Evolutionary conservation across 2,113 vertebrate genomes (phyloP).

Genomic region (Nycticryphes semicollaris): DNA sequence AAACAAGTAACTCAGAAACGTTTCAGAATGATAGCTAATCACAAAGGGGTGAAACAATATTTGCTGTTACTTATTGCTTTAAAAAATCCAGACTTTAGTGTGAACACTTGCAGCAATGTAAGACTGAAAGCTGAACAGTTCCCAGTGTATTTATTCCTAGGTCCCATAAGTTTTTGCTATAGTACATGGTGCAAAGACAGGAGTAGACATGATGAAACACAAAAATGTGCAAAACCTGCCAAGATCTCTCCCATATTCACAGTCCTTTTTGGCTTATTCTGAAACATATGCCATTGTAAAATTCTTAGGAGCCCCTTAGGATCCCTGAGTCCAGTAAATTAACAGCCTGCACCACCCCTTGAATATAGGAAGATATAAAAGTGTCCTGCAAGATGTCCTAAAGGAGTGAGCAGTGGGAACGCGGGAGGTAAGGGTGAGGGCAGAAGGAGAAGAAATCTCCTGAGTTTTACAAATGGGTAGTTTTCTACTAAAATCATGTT

Average conservation of each 20-base stretch:
- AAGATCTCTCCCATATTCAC: background rate
- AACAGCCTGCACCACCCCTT: background rate
- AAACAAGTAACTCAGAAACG: conserved; percentile 35
- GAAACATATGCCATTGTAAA: background rate
- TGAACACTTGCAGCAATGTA: background rate
- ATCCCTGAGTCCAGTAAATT: background rate
- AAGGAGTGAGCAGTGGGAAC: background rate
- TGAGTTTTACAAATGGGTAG: background rate
- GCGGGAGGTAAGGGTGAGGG: background rate
- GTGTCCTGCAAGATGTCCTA: background rate
- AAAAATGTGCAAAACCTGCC: background rate
- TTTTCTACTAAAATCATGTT: background rate
- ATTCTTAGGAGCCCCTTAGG: background rate
- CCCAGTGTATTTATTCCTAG: background rate
- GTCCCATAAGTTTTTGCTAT: background rate
- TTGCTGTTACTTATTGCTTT: conserved; percentile 1
- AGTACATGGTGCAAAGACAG: background rate
- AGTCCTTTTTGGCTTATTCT: background rate
- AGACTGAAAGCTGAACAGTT: background rate
- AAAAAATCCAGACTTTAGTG: background rate
- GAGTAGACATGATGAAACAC: background rate
- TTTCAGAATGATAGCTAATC: background rate
- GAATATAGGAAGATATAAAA: background rate
- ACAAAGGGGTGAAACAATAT: background rate
- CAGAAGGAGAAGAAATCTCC: background rate